phyloP scores from a whole-genome alignment of 2,113 vertebrate genomes.

The Sturnira hondurensis region DNA sequence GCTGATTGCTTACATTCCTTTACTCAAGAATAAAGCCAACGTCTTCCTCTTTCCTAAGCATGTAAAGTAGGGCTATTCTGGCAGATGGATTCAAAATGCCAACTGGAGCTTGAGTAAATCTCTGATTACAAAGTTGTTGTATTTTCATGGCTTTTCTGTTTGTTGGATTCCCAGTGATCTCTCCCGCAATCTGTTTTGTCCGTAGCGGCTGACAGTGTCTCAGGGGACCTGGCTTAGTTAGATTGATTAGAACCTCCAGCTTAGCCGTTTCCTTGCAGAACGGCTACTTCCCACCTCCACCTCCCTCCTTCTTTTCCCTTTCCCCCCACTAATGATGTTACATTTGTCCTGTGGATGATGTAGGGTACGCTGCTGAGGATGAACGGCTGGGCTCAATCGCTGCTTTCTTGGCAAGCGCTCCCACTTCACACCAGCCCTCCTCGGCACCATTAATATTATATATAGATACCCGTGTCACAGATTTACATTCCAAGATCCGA shows the following conservation, averaged over 20 bases:
- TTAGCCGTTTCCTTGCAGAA: constrained; percentile 91
- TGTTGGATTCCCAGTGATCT: constrained; percentile 60
- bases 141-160: neutral
- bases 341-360: constrained; percentile 94
- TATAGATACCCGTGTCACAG: constrained; percentile 99
- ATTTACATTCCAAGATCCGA: constrained; percentile 92
- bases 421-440: constrained; percentile 85
- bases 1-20: constrained; percentile 9
- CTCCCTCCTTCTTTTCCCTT: neutral
- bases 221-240: constrained; percentile 80
- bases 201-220: constrained; percentile 86
- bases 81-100: constrained; percentile 24
- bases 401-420: constrained; percentile 91
- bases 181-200: constrained; percentile 84
- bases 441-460: constrained; percentile 97
- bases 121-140: constrained; percentile 26
- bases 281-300: constrained; percentile 75
- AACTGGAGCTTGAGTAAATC: constrained; percentile 17
- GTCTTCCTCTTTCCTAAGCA: neutral
- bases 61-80: neutral
- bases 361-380: constrained; percentile 80
- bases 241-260: constrained; percentile 93
- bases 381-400: constrained; percentile 87
- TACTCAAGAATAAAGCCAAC: constrained; percentile 21
- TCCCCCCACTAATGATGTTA: constrained; percentile 91